Conservation (phyloP, 2,113 vertebrate species). For the Columba janthina region DNA sequence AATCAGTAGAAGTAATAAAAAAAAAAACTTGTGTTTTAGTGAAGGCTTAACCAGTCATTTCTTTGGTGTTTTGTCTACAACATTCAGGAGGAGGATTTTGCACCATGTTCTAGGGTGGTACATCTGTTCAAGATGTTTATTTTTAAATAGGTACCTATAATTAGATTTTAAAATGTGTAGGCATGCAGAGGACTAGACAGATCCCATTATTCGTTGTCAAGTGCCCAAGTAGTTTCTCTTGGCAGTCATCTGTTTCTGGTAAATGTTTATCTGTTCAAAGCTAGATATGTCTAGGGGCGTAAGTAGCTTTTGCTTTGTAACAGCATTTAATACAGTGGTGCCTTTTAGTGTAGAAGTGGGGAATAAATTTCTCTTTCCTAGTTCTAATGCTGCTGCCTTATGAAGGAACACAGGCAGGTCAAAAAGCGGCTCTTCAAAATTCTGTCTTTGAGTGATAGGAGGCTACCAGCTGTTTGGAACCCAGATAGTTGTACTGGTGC, state of each 20-base stretch:
- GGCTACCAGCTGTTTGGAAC: neutral
- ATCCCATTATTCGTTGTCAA: slow-evolving; percentile 36
- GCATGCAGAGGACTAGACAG: neutral
- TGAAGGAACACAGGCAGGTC: neutral
- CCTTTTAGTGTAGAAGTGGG: neutral
- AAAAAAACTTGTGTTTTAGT: neutral
- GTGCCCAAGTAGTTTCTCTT: neutral
- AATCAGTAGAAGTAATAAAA: neutral
- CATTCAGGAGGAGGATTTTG: slow-evolving; percentile 6
- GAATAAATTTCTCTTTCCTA: neutral
- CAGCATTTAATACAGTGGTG: neutral
- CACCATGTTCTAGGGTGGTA: neutral
- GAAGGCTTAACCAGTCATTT: neutral
- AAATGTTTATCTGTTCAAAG: slow-evolving; percentile 20
- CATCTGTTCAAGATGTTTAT: slow-evolving; percentile 34
- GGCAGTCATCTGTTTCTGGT: neutral
- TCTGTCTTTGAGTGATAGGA: neutral
- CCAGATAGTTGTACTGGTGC: neutral
- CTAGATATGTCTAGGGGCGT: neutral
- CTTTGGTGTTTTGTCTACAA: neutral
- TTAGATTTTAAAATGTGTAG: slow-evolving; percentile 21
- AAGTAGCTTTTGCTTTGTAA: neutral
- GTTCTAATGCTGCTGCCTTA: neutral
- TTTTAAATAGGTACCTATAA: neutral
- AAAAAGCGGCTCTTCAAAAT: neutral